A percentile compares a stretch with the other conserved stretches of the same genome.
phyloP scores from a whole-genome alignment of 2,888 invertebrate genomes.

The Euspilapteryx auroguttella region DNA sequence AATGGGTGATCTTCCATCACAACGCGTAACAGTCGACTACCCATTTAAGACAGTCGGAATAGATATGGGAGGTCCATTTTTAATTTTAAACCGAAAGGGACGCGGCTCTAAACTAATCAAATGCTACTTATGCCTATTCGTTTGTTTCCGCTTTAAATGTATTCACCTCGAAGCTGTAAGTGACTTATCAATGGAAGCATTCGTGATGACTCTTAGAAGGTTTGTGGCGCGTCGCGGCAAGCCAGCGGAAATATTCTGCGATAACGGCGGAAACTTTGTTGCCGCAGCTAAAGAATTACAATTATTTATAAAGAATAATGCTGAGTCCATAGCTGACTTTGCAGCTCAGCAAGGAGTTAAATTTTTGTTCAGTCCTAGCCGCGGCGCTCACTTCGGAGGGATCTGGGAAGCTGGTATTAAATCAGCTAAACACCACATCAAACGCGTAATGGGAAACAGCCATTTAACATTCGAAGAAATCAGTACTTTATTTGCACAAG shows the following conservation, averaged over 20 bases:
- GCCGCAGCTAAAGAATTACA: constrained; percentile 4
- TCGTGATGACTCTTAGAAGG: constrained; percentile 6
- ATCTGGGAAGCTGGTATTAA: too few species aligned
- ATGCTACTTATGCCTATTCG: constrained; percentile 6
- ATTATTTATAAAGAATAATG: too few species aligned
- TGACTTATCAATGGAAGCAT: constrained; percentile 5
- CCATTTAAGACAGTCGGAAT: constrained; percentile 3
- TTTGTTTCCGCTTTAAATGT: constrained; percentile 5
- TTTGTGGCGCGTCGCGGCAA: constrained; percentile 6
- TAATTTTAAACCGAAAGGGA: constrained; percentile 3
- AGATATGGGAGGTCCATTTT: constrained; percentile 5
- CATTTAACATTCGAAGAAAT: too few species aligned
- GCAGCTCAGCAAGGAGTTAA: too few species aligned
- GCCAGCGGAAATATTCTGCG: too few species aligned
- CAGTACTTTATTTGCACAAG: too few species aligned
- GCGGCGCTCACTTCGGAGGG: too few species aligned
- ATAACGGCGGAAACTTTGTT: constrained; percentile 6
- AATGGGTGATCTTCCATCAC: constrained; percentile 6
- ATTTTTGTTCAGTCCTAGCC: too few species aligned
- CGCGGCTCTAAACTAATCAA: constrained; percentile 3
- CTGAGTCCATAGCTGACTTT: too few species aligned
- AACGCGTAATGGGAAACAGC: too few species aligned
- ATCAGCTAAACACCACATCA: too few species aligned
- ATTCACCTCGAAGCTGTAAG: constrained; percentile 7
- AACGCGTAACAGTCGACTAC: constrained; percentile 1